Evolutionary conservation across 1,140 invertebrate genomes (phyloP), one percentile per base, ranked within the genome.

Genomic region (Microplitis mediator): DNA sequence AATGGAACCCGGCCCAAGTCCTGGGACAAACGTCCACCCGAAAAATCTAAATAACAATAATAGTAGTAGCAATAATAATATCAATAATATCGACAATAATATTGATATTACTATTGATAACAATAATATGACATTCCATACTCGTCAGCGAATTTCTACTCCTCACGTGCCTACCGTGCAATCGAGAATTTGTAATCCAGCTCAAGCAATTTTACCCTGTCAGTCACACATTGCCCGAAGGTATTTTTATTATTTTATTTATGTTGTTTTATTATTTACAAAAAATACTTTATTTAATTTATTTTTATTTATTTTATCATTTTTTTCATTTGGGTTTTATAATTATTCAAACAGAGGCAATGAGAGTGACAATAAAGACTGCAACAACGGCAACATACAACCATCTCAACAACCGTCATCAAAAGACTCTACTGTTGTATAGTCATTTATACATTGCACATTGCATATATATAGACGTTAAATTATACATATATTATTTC

Each of bases 131-230:
- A 8, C 16, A 32, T 14, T 31, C 52, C 23, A 23, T 23, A 52
- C 9, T 52, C 14, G 34, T 5, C 52, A 52, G 9, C 1, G 66
- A 51, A 63, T 35, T 52, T 64, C 62, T 4, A 39, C 13, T 3
- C 13, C 62, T n/a, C 62, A 39, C 32, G 62, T 13, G n/a, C 62
- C 62, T 64, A 4, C 45, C n/a, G 85, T 88, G 68, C 88, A 89
- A 78, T 88, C 86, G 75, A 87, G 84, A 69, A 76, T 88, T 14
- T 86, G 88, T 74, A 85, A 88, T 74, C 86, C 88, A 2, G 79
- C 88, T 36, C 83, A 85, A 74, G 84, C 85, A 36, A 84, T n/a
- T 39, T 13, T 87, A 75, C 84, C 87, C 45, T 89, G 87, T 78
- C 85, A 88, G 56, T 84, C 86, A 36, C 84, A 80, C 14, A 58